These are phyloP conservation scores for Lucilia sericata DNA, from an alignment of 1,140 invertebrate species.

Conservation along the genomic window DNA sequence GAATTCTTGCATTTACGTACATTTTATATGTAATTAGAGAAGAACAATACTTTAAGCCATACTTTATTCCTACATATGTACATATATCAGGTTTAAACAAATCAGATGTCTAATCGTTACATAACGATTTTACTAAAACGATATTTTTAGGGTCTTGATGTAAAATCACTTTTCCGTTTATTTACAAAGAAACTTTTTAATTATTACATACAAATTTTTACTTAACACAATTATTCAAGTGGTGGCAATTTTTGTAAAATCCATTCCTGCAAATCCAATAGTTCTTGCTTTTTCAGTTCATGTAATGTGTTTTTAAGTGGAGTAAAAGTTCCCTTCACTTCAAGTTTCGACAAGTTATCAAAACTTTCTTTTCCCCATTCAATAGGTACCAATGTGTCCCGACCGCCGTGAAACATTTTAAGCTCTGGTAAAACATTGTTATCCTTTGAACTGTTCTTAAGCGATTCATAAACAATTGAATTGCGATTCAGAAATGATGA, in stretches of 20 bases:
- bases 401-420: constrained; percentile 70
- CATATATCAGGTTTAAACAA: too few relatives aligned
- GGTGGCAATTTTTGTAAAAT: constrained; percentile 68
- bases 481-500: constrained; percentile 80
- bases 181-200: not conserved
- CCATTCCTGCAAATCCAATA: constrained; percentile 70
- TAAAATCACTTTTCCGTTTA: not conserved
- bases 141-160: too few relatives aligned
- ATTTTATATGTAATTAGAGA: too few relatives aligned
- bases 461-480: constrained; percentile 74
- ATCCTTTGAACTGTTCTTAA: constrained; percentile 51
- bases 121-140: too few relatives aligned
- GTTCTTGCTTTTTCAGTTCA: constrained; percentile 70
- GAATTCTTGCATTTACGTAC: too few relatives aligned
- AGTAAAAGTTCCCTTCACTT: constrained; percentile 70
- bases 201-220: not conserved
- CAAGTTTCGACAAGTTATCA: constrained; percentile 67
- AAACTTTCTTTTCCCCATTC: constrained; percentile 71
- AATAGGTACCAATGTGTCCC: constrained; percentile 71
- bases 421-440: constrained; percentile 59
- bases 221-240: not conserved
- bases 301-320: constrained; percentile 70
- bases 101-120: too few relatives aligned
- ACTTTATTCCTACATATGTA: too few relatives aligned
- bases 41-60: too few relatives aligned